Evolutionary conservation across 2,888 invertebrate genomes (phyloP), one percentile per base, ranked within the genome.

Genomic region (Papilio protenor): DNA sequence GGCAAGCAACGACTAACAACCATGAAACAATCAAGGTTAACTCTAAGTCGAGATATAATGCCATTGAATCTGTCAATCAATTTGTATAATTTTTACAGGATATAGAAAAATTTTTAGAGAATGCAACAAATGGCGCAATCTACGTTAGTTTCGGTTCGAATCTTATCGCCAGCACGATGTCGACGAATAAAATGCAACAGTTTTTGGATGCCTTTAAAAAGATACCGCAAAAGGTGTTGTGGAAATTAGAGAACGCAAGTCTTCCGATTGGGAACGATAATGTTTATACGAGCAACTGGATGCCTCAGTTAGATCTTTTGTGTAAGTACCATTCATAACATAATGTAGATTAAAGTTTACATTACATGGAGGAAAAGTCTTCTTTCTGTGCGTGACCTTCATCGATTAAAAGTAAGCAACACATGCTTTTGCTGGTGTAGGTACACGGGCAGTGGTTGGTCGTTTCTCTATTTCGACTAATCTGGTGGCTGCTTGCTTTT

Each of bases 71-170:
- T 27, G 16, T 23, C 23, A 73, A n/a, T 21, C 47, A 70, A 0
- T n/a, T 21, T n/a, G 47, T 70, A 2, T n/a, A n/a, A 55, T 59
- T 59, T 79, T 92, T 92, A 2, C 88, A 96, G 95, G 93, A 96
- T 59, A 87, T 97, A 40, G 92, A 95, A 77, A 87, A 91, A 40
- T 97, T 96, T 84, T 91, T 97, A 66, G 94, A 95, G 77, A 93
- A 95, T 47, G 96, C 96, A 0, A 83, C 90, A 1, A 89, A 96
- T 21, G 97, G 97, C 0, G 96, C 96, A 2, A 94, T 97, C 80
- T 96, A 96, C 86, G 96, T 97, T 78, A 97, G 96, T 85, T 95
- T 97, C 88, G 97, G 97, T 0, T 97, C 97, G 0, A 96, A 96
- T 94, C 91, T 97, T 75, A 96, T 95, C 81, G 91, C 95, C 0